Conservation (phyloP, 2,797 vertebrate species). For the Tamandua tetradactyla region DNA sequence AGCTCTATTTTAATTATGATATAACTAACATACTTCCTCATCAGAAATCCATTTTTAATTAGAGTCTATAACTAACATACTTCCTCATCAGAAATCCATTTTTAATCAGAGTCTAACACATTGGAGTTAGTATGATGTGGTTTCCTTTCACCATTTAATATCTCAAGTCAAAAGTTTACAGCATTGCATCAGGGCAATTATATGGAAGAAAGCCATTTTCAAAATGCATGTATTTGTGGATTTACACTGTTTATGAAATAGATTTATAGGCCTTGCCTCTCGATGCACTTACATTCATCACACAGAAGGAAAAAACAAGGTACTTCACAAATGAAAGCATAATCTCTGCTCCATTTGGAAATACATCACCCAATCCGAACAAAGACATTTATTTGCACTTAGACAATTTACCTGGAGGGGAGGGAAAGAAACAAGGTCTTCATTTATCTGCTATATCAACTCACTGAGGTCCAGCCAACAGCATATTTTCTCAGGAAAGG, state of each 20-base stretch:
- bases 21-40: slow-evolving; percentile 70
- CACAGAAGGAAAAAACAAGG: slow-evolving; percentile 3
- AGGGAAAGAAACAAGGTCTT: slow-evolving; percentile 39
- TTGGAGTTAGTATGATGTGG: slow-evolving; percentile 68
- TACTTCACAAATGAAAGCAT: slow-evolving; percentile 58
- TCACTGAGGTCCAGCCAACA: slow-evolving; percentile 50
- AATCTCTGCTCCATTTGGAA: slow-evolving; percentile 62
- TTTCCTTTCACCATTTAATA: slow-evolving; percentile 77
- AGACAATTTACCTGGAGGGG: slow-evolving; percentile 22
- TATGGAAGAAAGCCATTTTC: slow-evolving; percentile 49
- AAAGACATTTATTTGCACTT: slow-evolving; percentile 38
- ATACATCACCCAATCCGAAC: slow-evolving; percentile 29
- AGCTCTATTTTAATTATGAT: slow-evolving; percentile 75
- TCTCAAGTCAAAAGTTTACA: slow-evolving; percentile 67
- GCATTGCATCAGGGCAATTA: slow-evolving; percentile 58
- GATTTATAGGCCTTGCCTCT: slow-evolving; percentile 46
- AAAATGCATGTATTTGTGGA: slow-evolving; percentile 58
- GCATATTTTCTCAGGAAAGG: slow-evolving; percentile 67
- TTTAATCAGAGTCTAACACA: slow-evolving; percentile 67
- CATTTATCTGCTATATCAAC: slow-evolving; percentile 57
- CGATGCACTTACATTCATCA: slow-evolving; percentile 44
- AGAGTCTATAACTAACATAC: slow-evolving; percentile 74
- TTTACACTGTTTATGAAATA: slow-evolving; percentile 55
- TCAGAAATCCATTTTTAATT: slow-evolving; percentile 80
- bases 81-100: slow-evolving; percentile 73